A percentile compares a stretch with the other conserved stretches of the same genome.
phyloP scores from a whole-genome alignment of 2,113 vertebrate species.

The Pedionomus torquatus region DNA sequence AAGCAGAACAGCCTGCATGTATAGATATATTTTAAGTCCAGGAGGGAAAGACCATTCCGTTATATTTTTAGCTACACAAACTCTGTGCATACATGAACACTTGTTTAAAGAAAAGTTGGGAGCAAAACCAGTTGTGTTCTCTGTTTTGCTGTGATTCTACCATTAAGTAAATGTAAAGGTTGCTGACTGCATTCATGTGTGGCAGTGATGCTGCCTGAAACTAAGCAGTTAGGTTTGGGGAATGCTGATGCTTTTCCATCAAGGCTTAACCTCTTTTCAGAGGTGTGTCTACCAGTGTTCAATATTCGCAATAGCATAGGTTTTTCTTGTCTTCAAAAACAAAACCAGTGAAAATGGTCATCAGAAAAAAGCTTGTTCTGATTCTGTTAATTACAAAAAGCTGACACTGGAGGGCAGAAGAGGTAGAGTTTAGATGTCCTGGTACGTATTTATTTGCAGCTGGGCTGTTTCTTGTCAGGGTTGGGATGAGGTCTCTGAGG shows the following conservation, averaged over 20 bases:
- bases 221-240: neutral
- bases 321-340: neutral
- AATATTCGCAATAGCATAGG: neutral
- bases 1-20: neutral
- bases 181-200: neutral
- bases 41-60: neutral
- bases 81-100: rapidly evolving
- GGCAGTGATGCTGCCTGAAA: neutral
- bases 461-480: neutral
- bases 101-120: neutral
- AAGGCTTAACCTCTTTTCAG: neutral
- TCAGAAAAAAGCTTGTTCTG: neutral
- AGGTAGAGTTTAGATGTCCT: neutral
- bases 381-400: neutral
- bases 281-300: neutral
- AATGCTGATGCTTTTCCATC: neutral
- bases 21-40: neutral
- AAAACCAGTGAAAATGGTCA: neutral
- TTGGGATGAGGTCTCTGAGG: neutral
- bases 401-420: neutral
- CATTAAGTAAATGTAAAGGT: neutral
- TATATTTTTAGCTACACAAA: neutral
- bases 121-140: neutral
- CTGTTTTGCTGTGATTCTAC: neutral
- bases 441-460: neutral